phyloP scores from a whole-genome alignment of 1,140 invertebrate genomes.

The Drosophila bipectinata region DNA sequence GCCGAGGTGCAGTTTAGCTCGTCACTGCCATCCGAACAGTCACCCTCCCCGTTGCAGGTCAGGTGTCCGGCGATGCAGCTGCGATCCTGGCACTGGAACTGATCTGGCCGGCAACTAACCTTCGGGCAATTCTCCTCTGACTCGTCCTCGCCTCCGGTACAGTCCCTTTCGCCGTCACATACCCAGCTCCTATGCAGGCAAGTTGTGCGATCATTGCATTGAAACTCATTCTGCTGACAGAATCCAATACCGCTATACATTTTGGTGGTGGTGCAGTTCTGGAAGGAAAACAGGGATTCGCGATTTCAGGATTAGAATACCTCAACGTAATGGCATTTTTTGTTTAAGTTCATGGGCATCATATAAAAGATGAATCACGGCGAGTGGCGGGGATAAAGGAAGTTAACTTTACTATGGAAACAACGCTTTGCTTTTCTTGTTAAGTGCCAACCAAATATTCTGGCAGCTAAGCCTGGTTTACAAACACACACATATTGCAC shows the following conservation, averaged over 20 bases:
- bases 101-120: constrained; percentile 91
- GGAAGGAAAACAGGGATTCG: constrained; percentile 2
- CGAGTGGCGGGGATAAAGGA: constrained; percentile 16
- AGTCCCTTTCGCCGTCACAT: constrained; percentile 94
- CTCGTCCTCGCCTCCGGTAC: constrained; percentile 92
- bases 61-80: constrained; percentile 93
- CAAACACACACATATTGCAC: constrained; percentile 25
- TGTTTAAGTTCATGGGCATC: not conserved
- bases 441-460: constrained; percentile 61
- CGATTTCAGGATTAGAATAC: not conserved
- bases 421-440: constrained; percentile 46
- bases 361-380: constrained; percentile 16
- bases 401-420: constrained; percentile 45
- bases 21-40: constrained; percentile 93
- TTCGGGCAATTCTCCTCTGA: constrained; percentile 87
- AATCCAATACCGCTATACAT: constrained; percentile 80
- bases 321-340: not conserved
- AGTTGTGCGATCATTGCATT: constrained; percentile 92
- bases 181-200: constrained; percentile 93
- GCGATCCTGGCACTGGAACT: constrained; percentile 92
- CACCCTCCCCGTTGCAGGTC: constrained; percentile 91
- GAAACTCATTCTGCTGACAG: constrained; percentile 89
- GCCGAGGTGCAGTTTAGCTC: constrained; percentile 88
- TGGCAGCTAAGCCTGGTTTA: constrained; percentile 29
- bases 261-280: constrained; percentile 85